These are phyloP conservation scores for Solea senegalensis DNA, from an alignment of 2,113 vertebrate genomes.

Conservation along the genomic window DNA sequence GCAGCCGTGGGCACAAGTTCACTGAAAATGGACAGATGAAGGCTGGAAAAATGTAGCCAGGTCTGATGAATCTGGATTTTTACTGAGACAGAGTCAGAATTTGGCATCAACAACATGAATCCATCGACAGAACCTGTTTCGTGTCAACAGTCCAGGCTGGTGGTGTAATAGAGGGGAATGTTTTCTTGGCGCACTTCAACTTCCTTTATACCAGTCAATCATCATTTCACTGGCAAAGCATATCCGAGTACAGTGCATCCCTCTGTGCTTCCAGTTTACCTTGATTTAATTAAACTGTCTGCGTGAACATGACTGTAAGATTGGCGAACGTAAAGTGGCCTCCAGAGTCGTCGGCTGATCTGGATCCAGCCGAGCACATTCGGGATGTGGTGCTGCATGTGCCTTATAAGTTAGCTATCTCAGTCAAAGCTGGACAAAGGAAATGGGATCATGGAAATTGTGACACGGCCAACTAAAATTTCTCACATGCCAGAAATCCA, in stretches of 20 bases:
- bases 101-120: neutral
- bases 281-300: too few relatives aligned
- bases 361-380: neutral
- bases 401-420: neutral
- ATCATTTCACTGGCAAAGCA: neutral
- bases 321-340: too few relatives aligned
- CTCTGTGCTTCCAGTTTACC: neutral
- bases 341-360: neutral
- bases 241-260: too few relatives aligned
- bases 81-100: neutral
- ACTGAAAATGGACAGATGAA: neutral
- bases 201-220: neutral
- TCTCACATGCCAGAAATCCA: slow-evolving; percentile 7
- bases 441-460: neutral
- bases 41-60: neutral
- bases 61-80: slow-evolving; percentile 3
- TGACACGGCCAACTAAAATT: neutral
- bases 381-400: neutral
- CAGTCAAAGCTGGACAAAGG: neutral
- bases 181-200: neutral
- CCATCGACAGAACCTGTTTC: neutral
- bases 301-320: too few relatives aligned
- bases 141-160: neutral
- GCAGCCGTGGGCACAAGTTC: neutral
- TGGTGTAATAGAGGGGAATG: neutral